Base-by-base conservation (phyloP, 2,888 invertebrate species). In the Tortricodes alternella region DNA sequence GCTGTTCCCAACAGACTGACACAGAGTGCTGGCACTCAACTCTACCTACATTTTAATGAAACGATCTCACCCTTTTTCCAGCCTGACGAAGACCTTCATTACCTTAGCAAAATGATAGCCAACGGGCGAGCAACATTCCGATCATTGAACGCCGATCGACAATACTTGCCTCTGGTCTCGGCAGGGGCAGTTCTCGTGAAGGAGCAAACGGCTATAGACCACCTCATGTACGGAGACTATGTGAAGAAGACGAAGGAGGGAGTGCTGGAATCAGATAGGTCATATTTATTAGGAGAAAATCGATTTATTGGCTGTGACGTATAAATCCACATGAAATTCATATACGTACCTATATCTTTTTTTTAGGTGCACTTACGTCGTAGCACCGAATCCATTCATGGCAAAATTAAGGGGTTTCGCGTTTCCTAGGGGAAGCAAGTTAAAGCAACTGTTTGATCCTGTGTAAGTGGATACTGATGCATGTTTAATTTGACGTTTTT, bases 201-300 rank as follows among this genome's bases (percentile, higher is more conserved):
- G n/a, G 96, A 96, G 68, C 92, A 92, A 50, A 92, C 93, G 0
- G 93, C 93, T 0, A 92, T 96, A 4, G 93, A 94, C 67, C 92
- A 94, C 62, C 82, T 95, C 3, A 93, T 96, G 84, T 95, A 94
- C 64, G 77, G 86, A 1, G 95, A 96, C 70, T 96, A 96, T 70
- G 80, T 92, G 56, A 86, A 81, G 46, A 95, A 94, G 72, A 91
- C 93, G 0, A 74, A 88, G 21, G 83, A 91, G 61, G 89, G 86
- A 0, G 74, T 92, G 0, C 87, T 89, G 0, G 95, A 96, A 71
- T 85, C 88, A 8, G 80, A 93, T 0, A 91, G 95, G 48, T 97
- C n/a, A n/a, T n/a, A n/a, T n/a, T n/a, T n/a, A n/a, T 3, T 0
- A 27, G 7, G 3, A n/a, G 27, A 9, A 24, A 43, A 29, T 2